Conservation (phyloP, 2,113 vertebrate species). For the Sinocyclocheilus anophthalmus region DNA sequence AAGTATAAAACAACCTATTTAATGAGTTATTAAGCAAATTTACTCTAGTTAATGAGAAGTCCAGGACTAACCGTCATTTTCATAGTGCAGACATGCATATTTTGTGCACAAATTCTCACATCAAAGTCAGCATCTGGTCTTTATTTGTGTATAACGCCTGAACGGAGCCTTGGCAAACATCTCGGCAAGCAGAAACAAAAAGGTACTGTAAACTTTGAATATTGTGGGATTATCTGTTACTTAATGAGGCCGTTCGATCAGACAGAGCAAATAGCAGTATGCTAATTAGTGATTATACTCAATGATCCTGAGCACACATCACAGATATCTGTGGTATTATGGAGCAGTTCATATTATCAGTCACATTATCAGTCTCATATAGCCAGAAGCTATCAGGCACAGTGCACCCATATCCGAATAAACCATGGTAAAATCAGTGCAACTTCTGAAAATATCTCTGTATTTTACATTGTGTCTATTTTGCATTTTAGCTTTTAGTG, state of each 20-base stretch:
- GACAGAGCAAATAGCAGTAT: constrained; percentile 78
- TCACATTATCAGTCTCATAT: constrained; percentile 47
- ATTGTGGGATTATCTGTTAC: constrained; percentile 77
- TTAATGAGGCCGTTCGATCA: constrained; percentile 76
- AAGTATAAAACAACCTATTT: background rate
- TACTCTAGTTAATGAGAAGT: constrained; percentile 55
- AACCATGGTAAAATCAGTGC: background rate
- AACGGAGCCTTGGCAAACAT: constrained; percentile 69
- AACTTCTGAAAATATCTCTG: background rate
- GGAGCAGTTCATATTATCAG: constrained; percentile 44
- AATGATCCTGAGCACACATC: constrained; percentile 73
- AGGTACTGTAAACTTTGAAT: constrained; percentile 73
- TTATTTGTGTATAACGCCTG: constrained; percentile 64
- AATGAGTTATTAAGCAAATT: constrained; percentile 48
- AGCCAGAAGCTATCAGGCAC: constrained; percentile 29
- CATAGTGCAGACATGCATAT: background rate
- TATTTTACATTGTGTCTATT: background rate
- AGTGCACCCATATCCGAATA: background rate
- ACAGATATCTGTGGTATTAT: constrained; percentile 62
- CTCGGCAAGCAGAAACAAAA: constrained; percentile 59
- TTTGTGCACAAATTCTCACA: constrained; percentile 18
- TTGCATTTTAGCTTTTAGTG: background rate
- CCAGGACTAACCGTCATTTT: background rate
- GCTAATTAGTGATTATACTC: constrained; percentile 78
- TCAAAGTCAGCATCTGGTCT: constrained; percentile 65